Evolutionary conservation across 2,797 vertebrate species (phyloP).

Genomic region (Acrossocheilus fasciatus): DNA sequence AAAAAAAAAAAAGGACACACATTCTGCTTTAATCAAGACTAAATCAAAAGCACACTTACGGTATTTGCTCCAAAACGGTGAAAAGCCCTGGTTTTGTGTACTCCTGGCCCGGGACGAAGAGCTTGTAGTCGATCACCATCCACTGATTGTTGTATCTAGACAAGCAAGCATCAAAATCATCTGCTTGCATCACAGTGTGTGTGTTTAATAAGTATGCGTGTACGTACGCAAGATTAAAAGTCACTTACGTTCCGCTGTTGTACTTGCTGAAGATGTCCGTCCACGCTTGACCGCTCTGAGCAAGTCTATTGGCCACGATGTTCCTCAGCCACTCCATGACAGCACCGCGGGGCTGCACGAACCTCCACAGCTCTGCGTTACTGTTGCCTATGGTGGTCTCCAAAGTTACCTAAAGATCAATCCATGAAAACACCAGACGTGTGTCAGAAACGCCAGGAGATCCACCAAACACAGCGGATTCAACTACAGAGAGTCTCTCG

Average conservation of each 20-base stretch:
- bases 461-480: not conserved
- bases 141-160: slow-evolving; percentile 96
- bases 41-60: slow-evolving; percentile 78
- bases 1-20: no score
- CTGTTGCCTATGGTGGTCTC: slow-evolving; percentile 96
- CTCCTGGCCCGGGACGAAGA: slow-evolving; percentile 76
- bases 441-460: not conserved
- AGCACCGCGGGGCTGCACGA: slow-evolving; percentile 78
- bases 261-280: slow-evolving; percentile 80
- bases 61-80: slow-evolving; percentile 92
- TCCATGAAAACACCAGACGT: not conserved
- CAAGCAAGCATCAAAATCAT: not conserved
- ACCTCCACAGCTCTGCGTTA: slow-evolving; percentile 87
- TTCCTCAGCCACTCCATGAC: slow-evolving; percentile 95
- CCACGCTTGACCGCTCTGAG: slow-evolving; percentile 82
- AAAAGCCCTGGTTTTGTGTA: slow-evolving; percentile 74
- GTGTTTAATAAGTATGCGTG: not conserved
- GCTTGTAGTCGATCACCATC: slow-evolving; percentile 96
- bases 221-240: no score
- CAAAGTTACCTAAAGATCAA: slow-evolving; percentile 80
- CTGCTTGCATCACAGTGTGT: no score
- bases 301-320: slow-evolving; percentile 90
- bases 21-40: not conserved
- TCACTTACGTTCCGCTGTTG: slow-evolving; percentile 95
- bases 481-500: not conserved